These are phyloP conservation scores for Unio pictorum DNA, from an alignment of 2,888 invertebrate genomes.

Conservation along the genomic window DNA sequence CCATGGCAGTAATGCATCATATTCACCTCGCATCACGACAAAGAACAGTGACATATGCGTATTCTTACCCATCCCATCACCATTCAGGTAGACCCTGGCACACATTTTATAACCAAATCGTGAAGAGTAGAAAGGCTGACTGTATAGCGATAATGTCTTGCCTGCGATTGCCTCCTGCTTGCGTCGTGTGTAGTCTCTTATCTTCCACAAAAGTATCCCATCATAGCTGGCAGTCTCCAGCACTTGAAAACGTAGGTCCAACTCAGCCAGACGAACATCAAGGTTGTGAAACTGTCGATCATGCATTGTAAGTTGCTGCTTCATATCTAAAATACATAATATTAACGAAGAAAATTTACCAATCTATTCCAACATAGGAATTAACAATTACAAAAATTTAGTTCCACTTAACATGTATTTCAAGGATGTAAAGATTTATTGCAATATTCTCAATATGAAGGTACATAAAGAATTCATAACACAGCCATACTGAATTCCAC, in stretches of 20 bases:
- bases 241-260: conserved; percentile 62
- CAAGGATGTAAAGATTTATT: no score
- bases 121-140: conserved; percentile 67
- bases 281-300: conserved; percentile 47
- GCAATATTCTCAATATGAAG: no score
- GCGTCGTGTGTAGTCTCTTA: conserved; percentile 56
- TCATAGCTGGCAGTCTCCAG: conserved; percentile 61
- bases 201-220: conserved; percentile 66
- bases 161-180: conserved; percentile 60
- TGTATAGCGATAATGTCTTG: conserved; percentile 60
- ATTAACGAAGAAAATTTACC: no score
- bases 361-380: no score
- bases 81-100: conserved; percentile 66
- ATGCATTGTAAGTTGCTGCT: conserved; percentile 23
- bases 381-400: no score
- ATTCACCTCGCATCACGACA: conserved; percentile 67
- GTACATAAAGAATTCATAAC: no score
- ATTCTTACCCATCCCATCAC: conserved; percentile 66
- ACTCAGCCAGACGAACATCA: conserved; percentile 56
- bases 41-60: conserved; percentile 67
- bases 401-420: no score
- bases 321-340: conserved; percentile 11
- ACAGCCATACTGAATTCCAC: no score
- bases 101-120: conserved; percentile 69
- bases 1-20: conserved; percentile 65